Evolutionary conservation across 2,888 invertebrate species (phyloP).

Genomic region (Tetanocera ferruginea): DNA sequence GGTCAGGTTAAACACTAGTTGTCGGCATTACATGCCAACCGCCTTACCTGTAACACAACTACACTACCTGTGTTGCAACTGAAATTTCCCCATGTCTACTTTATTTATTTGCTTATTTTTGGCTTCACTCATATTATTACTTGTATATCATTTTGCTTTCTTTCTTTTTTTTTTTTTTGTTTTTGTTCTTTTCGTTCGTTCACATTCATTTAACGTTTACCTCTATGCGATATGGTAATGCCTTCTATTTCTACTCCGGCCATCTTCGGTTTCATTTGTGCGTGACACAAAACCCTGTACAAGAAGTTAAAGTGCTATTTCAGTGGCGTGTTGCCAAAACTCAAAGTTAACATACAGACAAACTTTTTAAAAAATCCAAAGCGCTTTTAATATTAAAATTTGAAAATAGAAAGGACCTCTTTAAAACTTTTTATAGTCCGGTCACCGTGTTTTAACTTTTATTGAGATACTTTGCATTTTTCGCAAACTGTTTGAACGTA

Average conservation of each 20-base stretch:
- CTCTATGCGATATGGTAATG: not conserved
- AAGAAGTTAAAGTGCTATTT: not conserved
- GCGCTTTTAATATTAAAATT: too few species aligned
- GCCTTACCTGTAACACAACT: not conserved
- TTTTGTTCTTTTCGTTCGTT: not conserved
- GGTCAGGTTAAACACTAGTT: not conserved
- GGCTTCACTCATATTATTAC: conserved; percentile 13
- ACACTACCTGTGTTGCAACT: conserved; percentile 32
- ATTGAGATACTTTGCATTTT: too few species aligned
- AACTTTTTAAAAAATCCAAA: too few species aligned
- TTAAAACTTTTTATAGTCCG: not conserved
- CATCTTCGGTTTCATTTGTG: conserved; percentile 19
- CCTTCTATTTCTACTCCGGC: not conserved
- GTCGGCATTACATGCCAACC: not conserved
- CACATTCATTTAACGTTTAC: conserved; percentile 18
- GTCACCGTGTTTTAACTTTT: not conserved
- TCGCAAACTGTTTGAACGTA: too few species aligned
- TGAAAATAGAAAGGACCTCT: too few species aligned
- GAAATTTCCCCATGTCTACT: conserved; percentile 5
- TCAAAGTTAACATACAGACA: not conserved
- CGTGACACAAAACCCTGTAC: not conserved
- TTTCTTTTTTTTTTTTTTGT: not conserved
- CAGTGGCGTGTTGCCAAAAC: conserved; percentile 5
- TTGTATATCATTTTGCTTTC: not conserved
- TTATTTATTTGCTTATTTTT: not conserved